Conservation (phyloP, 1,140 invertebrate genomes). For the Lepidurus packardi region DNA sequence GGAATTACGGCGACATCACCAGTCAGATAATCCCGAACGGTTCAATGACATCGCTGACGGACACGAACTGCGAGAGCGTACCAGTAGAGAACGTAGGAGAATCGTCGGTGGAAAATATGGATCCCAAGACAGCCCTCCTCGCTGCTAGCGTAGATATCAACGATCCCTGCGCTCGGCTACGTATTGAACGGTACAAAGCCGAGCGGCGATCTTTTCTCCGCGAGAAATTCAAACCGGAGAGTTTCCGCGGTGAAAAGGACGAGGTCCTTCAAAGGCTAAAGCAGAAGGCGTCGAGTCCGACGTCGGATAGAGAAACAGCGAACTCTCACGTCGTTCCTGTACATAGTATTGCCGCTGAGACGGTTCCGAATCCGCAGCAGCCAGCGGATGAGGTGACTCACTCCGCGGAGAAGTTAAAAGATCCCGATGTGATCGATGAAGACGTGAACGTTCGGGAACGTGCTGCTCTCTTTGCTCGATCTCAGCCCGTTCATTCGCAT, state of each 20-base stretch:
- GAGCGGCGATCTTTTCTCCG: constrained; percentile 76
- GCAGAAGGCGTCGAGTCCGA: constrained; percentile 40
- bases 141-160: constrained; percentile 47
- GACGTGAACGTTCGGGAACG: constrained; percentile 42
- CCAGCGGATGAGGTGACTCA: constrained; percentile 25
- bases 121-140: constrained; percentile 35
- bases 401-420: neutral
- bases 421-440: constrained; percentile 37
- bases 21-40: neutral
- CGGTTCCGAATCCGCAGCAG: constrained; percentile 37
- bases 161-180: constrained; percentile 57
- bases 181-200: constrained; percentile 87
- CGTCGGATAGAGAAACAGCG: constrained; percentile 34
- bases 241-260: constrained; percentile 59
- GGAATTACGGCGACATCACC: neutral
- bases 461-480: constrained; percentile 39
- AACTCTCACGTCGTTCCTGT: constrained; percentile 28
- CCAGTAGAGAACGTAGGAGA: neutral
- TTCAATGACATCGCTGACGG: constrained; percentile 13
- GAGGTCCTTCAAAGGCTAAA: constrained; percentile 42
- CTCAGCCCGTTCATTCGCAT: constrained; percentile 25
- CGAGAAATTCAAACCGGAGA: constrained; percentile 79
- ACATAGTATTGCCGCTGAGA: constrained; percentile 40
- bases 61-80: neutral
- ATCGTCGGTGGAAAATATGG: constrained; percentile 1